These are phyloP conservation scores for Belgica antarctica DNA, from an alignment of 2,888 invertebrate species.

Conservation along the genomic window DNA sequence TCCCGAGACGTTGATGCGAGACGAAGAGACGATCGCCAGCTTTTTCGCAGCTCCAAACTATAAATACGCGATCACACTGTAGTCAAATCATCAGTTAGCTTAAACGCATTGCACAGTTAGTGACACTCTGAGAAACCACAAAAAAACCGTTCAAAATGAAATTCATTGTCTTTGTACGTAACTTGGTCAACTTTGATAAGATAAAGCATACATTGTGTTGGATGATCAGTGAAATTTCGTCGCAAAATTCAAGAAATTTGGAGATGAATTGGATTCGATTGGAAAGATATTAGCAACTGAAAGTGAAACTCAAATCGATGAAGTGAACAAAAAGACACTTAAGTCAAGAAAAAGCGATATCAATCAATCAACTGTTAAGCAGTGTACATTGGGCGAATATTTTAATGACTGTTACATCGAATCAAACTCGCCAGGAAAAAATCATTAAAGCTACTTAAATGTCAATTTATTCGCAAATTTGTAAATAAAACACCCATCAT, in stretches of 20 bases:
- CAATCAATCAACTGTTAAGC: too few relatives aligned
- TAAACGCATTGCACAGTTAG: slow-evolving; percentile 27
- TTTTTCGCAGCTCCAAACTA: slow-evolving; percentile 28
- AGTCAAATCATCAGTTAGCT: slow-evolving; percentile 38
- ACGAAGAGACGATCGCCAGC: slow-evolving; percentile 38
- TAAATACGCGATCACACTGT: slow-evolving; percentile 40
- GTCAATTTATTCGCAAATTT: too few relatives aligned
- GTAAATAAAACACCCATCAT: too few relatives aligned
- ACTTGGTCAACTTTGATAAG: neutral
- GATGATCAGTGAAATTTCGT: neutral
- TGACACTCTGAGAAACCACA: slow-evolving; percentile 11
- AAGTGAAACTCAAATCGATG: too few relatives aligned
- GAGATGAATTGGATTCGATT: too few relatives aligned
- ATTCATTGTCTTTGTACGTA: slow-evolving; percentile 38
- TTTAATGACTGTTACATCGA: too few relatives aligned
- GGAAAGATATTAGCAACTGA: too few relatives aligned
- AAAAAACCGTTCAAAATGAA: slow-evolving; percentile 41
- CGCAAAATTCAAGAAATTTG: neutral
- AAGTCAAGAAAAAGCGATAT: too few relatives aligned
- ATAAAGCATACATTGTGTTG: neutral
- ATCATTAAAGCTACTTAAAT: too few relatives aligned
- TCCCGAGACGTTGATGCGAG: slow-evolving; percentile 35
- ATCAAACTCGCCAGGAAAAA: too few relatives aligned
- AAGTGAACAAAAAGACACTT: too few relatives aligned
- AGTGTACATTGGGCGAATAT: too few relatives aligned